Evolutionary conservation across 2,888 invertebrate genomes (phyloP).

Genomic region (Tenthredo livida): DNA sequence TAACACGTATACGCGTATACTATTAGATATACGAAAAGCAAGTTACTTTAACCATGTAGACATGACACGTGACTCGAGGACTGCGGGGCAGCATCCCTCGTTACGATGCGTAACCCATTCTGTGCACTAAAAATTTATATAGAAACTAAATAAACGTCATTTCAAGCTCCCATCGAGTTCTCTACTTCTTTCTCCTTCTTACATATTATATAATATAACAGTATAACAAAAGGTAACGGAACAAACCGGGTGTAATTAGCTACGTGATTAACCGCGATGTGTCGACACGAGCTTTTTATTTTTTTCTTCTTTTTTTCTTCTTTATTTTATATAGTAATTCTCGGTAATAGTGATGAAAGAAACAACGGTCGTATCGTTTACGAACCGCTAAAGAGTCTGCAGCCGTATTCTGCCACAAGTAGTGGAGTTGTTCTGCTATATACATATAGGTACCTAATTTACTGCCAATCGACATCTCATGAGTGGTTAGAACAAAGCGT

Average conservation of each 20-base stretch:
- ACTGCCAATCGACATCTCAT: conserved; percentile 21
- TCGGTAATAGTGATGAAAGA: conserved; percentile 26
- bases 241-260: conserved; percentile 22
- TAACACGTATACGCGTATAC: not conserved
- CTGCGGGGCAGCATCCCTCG: not conserved
- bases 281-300: conserved; percentile 9
- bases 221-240: not conserved
- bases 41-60: conserved; percentile 10
- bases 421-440: not conserved
- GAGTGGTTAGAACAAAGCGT: not conserved
- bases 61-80: conserved; percentile 19
- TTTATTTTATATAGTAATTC: conserved; percentile 29
- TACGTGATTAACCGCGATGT: conserved; percentile 31
- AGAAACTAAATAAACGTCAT: not conserved
- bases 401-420: not conserved
- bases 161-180: not conserved
- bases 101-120: not conserved
- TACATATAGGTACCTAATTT: not conserved
- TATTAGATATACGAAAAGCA: not conserved
- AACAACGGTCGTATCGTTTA: conserved; percentile 34
- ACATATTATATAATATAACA: not conserved
- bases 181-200: not conserved
- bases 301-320: not conserved
- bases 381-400: conserved; percentile 13
- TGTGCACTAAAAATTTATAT: not conserved